Conservation (phyloP, 2,113 vertebrate genomes). For the Zosterops japonicus region DNA sequence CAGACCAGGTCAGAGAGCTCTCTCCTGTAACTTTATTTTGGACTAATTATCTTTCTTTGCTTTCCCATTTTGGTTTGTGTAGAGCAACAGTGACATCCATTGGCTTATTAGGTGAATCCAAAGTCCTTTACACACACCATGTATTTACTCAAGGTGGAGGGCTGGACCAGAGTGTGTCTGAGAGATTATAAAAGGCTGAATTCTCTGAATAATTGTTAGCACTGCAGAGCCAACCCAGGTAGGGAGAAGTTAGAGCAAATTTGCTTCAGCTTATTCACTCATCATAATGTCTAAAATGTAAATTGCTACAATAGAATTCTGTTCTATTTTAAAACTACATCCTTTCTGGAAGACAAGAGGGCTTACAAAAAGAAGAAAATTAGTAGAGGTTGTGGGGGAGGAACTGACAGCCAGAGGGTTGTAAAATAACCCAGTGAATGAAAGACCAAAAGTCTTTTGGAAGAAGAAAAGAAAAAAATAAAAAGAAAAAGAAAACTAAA, state of each 20-base stretch:
- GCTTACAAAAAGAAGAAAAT: not conserved
- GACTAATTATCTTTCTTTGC: not conserved
- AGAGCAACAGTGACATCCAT: slow-evolving; percentile 75
- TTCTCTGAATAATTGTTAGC: not conserved
- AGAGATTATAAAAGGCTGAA: not conserved
- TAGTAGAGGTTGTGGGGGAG: not conserved
- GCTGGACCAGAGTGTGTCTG: not conserved
- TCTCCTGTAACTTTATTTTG: not conserved
- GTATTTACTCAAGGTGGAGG: not conserved
- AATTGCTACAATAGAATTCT: not conserved
- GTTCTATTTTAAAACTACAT: not conserved
- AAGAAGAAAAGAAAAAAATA: too few relatives aligned
- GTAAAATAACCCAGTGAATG: not conserved
- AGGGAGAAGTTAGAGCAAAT: not conserved
- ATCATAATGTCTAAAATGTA: not conserved
- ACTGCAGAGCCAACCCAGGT: not conserved
- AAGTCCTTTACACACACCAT: not conserved
- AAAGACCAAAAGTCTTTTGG: not conserved
- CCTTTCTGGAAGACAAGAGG: not conserved
- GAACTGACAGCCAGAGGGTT: not conserved
- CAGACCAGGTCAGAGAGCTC: not conserved
- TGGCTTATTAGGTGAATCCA: slow-evolving; percentile 46
- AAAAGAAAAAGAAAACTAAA: not conserved
- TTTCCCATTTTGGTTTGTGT: not conserved
- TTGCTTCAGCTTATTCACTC: not conserved